phyloP scores from a whole-genome alignment of 2,888 invertebrate genomes.

The Rhopalosiphum nymphaeae region DNA sequence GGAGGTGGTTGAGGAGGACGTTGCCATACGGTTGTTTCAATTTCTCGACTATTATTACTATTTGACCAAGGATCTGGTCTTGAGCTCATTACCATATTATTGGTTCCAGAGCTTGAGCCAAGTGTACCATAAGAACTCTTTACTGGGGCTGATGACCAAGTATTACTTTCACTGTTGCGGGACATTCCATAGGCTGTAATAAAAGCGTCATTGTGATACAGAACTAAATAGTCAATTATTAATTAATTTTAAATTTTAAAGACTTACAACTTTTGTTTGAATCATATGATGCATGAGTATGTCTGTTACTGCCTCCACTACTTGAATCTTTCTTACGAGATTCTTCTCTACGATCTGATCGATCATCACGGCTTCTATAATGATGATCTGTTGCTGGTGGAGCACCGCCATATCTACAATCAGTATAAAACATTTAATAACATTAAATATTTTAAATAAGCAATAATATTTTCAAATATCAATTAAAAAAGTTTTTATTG shows the following conservation, averaged over 20 bases:
- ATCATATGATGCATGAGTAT: slow-evolving; percentile 53
- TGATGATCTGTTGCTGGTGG: slow-evolving; percentile 58
- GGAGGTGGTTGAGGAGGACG: slow-evolving; percentile 60
- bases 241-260: neutral
- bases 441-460: neutral
- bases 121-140: slow-evolving; percentile 47
- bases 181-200: slow-evolving; percentile 60
- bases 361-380: slow-evolving; percentile 61
- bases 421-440: neutral
- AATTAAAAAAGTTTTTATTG: neutral
- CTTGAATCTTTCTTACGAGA: slow-evolving; percentile 58
- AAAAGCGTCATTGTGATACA: neutral
- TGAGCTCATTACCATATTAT: slow-evolving; percentile 38
- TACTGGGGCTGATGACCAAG: slow-evolving; percentile 46
- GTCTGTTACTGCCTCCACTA: slow-evolving; percentile 42
- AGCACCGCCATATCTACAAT: slow-evolving; percentile 55
- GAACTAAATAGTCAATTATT: neutral
- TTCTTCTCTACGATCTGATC: slow-evolving; percentile 57
- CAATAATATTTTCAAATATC: neutral
- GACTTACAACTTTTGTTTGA: slow-evolving; percentile 60
- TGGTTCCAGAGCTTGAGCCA: slow-evolving; percentile 52
- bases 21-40: slow-evolving; percentile 60
- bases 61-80: slow-evolving; percentile 59
- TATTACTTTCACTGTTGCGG: slow-evolving; percentile 48
- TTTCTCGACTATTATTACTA: slow-evolving; percentile 49